phyloP scores from a whole-genome alignment of 2,797 vertebrate species.

The Alexandromys oeconomus region DNA sequence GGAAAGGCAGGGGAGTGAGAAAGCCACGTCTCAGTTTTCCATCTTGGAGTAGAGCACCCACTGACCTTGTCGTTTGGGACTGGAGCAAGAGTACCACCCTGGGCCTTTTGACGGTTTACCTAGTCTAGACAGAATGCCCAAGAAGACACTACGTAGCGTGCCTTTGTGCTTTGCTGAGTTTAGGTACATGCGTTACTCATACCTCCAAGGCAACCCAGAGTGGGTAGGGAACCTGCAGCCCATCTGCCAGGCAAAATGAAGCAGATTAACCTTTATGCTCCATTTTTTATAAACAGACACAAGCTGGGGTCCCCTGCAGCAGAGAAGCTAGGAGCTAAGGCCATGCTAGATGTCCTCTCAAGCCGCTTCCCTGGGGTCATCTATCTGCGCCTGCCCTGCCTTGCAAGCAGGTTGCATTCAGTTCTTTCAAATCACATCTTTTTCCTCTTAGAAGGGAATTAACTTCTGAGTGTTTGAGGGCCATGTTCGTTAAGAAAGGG shows the following conservation, averaged over 20 bases:
- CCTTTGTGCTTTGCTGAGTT: background rate
- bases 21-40: background rate
- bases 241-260: background rate
- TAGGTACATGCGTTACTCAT: background rate
- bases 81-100: background rate
- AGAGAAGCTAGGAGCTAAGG: background rate
- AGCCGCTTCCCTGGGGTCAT: background rate
- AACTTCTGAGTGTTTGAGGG: slow-evolving; percentile 60
- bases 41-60: background rate
- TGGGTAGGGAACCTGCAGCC: background rate
- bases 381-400: background rate
- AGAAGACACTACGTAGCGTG: background rate
- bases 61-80: background rate
- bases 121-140: background rate
- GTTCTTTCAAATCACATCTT: slow-evolving; percentile 46
- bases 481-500: slow-evolving; percentile 8
- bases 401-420: slow-evolving; percentile 31
- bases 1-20: background rate
- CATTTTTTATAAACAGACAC: background rate
- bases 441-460: slow-evolving; percentile 54
- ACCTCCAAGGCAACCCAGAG: background rate
- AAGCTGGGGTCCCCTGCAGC: background rate
- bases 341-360: background rate
- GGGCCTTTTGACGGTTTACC: background rate
- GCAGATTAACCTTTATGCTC: background rate